Evolutionary conservation across 2,113 vertebrate species (phyloP).

Genomic region (Pterocles gutturalis): DNA sequence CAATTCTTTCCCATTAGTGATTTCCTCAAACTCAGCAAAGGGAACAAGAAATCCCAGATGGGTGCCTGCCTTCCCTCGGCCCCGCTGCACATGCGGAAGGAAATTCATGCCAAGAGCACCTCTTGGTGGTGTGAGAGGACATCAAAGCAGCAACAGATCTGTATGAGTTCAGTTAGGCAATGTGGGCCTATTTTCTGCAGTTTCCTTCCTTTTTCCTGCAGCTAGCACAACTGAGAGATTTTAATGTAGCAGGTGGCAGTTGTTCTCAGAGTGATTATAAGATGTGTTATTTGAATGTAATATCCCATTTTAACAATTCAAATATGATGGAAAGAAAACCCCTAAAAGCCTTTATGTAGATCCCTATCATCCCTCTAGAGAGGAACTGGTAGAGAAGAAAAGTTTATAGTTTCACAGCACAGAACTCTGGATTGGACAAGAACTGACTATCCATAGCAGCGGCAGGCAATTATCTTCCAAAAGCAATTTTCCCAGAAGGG

Average conservation of each 20-base stretch:
- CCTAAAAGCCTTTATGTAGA: not conserved
- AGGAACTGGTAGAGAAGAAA: not conserved
- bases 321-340: not conserved
- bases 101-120: constrained; percentile 39
- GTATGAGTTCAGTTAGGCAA: not conserved
- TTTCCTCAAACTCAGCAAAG: not conserved
- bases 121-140: constrained; percentile 31
- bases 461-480: not conserved
- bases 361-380: not conserved
- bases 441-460: not conserved
- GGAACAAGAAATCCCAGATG: not conserved
- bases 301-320: not conserved
- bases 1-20: not conserved
- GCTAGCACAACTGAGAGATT: not conserved
- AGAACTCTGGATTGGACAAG: not conserved
- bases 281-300: not conserved
- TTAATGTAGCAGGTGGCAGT: not conserved
- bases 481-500: not conserved
- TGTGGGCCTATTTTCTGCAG: not conserved
- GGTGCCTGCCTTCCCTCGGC: not conserved
- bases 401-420: not conserved
- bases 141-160: not conserved
- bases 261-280: not conserved
- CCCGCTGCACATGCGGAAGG: not conserved
- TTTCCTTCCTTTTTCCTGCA: not conserved